Evolutionary conservation across 2,888 invertebrate species (phyloP).

Genomic region (Sialis fuliginosa): DNA sequence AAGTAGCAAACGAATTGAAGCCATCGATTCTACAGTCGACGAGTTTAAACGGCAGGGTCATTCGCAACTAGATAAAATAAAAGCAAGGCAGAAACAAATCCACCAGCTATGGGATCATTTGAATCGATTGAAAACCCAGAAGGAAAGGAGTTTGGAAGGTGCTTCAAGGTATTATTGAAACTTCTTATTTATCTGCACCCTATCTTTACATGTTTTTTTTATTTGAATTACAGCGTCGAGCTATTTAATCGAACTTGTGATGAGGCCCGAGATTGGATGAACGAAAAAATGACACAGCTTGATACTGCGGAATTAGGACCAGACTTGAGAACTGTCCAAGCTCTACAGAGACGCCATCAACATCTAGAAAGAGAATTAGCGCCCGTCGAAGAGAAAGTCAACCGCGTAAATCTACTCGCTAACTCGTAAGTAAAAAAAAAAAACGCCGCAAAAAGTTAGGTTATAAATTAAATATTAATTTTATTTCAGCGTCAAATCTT

Average conservation of each 20-base stretch:
- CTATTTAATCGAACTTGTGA: constrained; percentile 91
- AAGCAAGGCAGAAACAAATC: constrained; percentile 60
- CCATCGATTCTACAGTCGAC: constrained; percentile 72
- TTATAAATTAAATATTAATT: constrained; percentile 11
- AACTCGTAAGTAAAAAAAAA: constrained; percentile 42
- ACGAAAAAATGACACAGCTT: constrained; percentile 83
- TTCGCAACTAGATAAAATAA: constrained; percentile 66
- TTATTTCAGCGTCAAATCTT: constrained; percentile 55
- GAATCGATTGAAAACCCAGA: constrained; percentile 70
- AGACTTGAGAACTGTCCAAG: constrained; percentile 81
- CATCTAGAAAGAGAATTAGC: constrained; percentile 87
- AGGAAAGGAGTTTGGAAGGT: constrained; percentile 82
- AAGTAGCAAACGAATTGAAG: constrained; percentile 77
- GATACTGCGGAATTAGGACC: constrained; percentile 61
- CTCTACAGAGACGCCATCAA: constrained; percentile 79
- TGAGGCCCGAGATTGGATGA: constrained; percentile 95
- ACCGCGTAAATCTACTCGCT: constrained; percentile 70
- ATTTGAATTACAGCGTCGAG: constrained; percentile 51
- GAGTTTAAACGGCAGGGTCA: constrained; percentile 74
- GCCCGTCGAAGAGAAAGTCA: constrained; percentile 86
- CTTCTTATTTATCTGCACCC: not conserved
- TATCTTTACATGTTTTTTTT: not conserved
- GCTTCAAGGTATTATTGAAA: constrained; percentile 44
- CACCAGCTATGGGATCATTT: constrained; percentile 79
- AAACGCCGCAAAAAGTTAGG: constrained; percentile 59